phyloP scores from a whole-genome alignment of 2,113 vertebrate genomes.

The Asarcornis scutulata region DNA sequence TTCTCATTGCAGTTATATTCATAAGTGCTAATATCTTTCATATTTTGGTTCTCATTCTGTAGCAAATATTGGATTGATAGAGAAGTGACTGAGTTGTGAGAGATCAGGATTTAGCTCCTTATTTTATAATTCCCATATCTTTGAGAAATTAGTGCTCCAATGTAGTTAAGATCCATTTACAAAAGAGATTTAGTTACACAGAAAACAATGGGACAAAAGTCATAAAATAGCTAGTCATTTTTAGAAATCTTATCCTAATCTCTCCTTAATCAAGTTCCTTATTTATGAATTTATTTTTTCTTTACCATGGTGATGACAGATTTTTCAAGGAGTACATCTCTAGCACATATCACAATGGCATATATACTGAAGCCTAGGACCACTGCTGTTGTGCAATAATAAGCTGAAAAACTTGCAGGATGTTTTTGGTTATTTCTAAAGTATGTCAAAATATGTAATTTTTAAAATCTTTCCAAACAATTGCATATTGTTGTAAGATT shows the following conservation, averaged over 20 bases:
- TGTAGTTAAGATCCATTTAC: background rate
- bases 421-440: background rate
- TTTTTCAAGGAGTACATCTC: background rate
- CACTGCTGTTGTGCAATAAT: background rate
- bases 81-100: background rate
- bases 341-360: background rate
- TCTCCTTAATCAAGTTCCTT: background rate
- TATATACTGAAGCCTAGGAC: fast-evolving
- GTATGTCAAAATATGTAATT: background rate
- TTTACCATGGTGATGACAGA: background rate
- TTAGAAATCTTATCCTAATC: background rate
- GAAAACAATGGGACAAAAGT: background rate
- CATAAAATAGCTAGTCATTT: background rate
- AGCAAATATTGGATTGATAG: background rate
- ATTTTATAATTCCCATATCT: background rate
- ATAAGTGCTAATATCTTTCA: background rate
- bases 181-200: background rate
- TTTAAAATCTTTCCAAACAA: background rate
- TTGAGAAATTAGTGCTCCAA: background rate
- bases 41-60: background rate
- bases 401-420: background rate
- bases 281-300: background rate
- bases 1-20: background rate
- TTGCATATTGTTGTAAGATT: background rate
- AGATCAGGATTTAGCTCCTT: background rate